Evolutionary conservation across 2,113 vertebrate species (phyloP).

Genomic region (Ranitomeya imitator): DNA sequence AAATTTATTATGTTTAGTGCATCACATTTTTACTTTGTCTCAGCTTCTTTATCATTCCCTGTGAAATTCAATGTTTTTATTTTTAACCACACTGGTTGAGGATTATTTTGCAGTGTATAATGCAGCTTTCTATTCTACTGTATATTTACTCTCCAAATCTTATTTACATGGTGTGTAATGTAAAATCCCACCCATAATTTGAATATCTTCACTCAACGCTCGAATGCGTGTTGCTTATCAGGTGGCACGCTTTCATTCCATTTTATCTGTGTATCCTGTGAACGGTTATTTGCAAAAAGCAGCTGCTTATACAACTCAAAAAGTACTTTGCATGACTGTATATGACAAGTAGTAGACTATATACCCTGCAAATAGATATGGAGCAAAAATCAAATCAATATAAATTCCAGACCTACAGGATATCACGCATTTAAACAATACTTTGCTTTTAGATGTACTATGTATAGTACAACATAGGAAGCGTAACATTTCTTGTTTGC

Average conservation of each 20-base stretch:
- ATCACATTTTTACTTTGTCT: no score
- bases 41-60: no score
- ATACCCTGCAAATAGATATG: neutral
- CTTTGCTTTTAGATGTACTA: neutral
- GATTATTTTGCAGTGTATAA: no score
- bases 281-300: slow-evolving; percentile 47
- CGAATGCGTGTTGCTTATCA: slow-evolving; percentile 39
- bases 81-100: no score
- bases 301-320: slow-evolving; percentile 56
- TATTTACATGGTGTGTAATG: neutral
- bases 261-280: slow-evolving; percentile 28
- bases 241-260: slow-evolving; percentile 14
- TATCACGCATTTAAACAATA: neutral
- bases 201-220: slow-evolving; percentile 49
- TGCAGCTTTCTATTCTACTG: neutral
- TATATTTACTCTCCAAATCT: slow-evolving; percentile 3
- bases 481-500: neutral
- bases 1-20: no score
- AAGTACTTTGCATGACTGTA: slow-evolving; percentile 18
- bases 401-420: neutral
- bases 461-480: neutral
- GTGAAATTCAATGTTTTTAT: no score
- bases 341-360: neutral
- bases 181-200: slow-evolving; percentile 17
- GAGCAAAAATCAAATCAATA: neutral